Conservation (phyloP, 2,113 vertebrate species). For the Hemicordylus capensis region DNA sequence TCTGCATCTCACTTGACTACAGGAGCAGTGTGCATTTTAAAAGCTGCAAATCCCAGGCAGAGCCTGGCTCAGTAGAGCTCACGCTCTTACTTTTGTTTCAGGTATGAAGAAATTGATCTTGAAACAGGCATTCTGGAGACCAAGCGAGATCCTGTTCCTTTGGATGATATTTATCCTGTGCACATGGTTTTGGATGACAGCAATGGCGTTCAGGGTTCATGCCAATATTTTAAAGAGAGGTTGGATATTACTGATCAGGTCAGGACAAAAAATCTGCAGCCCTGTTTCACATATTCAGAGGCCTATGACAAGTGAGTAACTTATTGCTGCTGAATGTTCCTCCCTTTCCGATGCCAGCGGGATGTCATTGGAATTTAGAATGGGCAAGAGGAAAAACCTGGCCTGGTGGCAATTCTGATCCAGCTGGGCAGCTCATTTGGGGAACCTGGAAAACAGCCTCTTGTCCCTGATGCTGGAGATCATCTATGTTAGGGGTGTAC, state of each 20-base stretch:
- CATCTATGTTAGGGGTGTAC: too few species aligned
- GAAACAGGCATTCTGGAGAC: slow-evolving; percentile 83
- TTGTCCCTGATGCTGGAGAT: too few species aligned
- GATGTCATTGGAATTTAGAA: too few species aligned
- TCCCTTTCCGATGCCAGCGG: too few species aligned
- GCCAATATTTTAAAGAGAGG: slow-evolving; percentile 84
- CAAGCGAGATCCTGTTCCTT: slow-evolving; percentile 47
- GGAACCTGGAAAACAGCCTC: too few species aligned
- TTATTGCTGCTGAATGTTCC: neutral
- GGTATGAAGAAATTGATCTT: slow-evolving; percentile 86
- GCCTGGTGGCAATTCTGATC: neutral
- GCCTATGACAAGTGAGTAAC: slow-evolving; percentile 80
- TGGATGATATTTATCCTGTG: slow-evolving; percentile 87
- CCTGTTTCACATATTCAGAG: slow-evolving; percentile 74
- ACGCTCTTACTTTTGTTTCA: slow-evolving; percentile 57
- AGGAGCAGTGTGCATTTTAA: neutral
- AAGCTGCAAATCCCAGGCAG: neutral
- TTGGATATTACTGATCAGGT: slow-evolving; percentile 80
- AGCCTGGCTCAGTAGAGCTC: neutral
- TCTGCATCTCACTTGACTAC: too few species aligned
- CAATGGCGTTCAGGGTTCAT: slow-evolving; percentile 89
- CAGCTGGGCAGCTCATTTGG: too few species aligned
- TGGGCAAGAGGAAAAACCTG: neutral
- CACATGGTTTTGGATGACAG: slow-evolving; percentile 84
- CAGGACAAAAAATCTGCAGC: slow-evolving; percentile 75